A percentile compares a stretch with the other conserved stretches of the same genome.
Conservation (phyloP, 2,797 vertebrate species). For the Sebastes dallii region DNA sequence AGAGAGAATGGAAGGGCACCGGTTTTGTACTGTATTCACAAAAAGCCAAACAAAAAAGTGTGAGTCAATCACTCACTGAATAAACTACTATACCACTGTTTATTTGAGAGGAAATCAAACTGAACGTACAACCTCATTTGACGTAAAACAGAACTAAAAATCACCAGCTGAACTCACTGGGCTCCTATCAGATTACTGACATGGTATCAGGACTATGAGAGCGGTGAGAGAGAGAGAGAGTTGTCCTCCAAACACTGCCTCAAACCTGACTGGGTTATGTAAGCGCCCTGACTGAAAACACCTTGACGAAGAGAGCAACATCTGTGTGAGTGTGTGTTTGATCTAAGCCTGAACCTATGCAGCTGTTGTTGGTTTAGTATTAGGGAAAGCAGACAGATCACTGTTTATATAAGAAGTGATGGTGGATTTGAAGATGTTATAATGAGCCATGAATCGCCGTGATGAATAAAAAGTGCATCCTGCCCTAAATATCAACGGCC, state of each 20-base stretch:
- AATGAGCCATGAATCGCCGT: neutral
- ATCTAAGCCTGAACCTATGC: neutral
- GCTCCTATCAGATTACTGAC: neutral
- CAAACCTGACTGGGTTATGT: slow-evolving; percentile 16
- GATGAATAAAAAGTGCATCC: neutral
- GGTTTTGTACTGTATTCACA: neutral
- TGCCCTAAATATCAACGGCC: neutral
- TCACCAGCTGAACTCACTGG: too few relatives aligned
- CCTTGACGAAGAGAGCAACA: neutral
- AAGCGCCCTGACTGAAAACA: slow-evolving; percentile 10
- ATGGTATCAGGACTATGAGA: neutral
- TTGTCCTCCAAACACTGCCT: slow-evolving; percentile 2
- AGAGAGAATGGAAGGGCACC: neutral
- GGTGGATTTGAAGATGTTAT: neutral
- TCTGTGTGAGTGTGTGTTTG: slow-evolving; percentile 22
- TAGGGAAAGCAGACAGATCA: neutral
- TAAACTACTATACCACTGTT: neutral
- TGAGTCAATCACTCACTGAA: neutral
- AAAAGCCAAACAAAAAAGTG: neutral
- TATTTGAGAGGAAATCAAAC: neutral
- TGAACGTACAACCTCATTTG: neutral
- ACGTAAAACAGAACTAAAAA: neutral
- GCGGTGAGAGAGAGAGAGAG: neutral
- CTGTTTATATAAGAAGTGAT: neutral
- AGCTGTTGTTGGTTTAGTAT: neutral